Percentiles rank a stretch among this genome's conserved stretches.
These are phyloP conservation scores for Malaclemys terrapin DNA, from an alignment of 2,113 vertebrate species.

Conservation along the genomic window DNA sequence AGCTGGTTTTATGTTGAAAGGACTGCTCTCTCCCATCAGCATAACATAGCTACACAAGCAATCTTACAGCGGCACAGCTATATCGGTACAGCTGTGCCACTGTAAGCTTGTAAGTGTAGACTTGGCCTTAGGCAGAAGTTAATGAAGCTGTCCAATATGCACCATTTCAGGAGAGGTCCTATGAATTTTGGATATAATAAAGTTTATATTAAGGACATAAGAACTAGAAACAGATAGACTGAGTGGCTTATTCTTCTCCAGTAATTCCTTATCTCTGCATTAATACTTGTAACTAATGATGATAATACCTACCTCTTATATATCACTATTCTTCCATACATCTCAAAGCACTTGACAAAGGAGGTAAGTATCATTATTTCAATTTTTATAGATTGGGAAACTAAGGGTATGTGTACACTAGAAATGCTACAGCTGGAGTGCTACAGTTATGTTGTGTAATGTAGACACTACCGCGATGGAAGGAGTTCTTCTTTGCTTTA, in stretches of 20 bases:
- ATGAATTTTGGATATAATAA: not conserved
- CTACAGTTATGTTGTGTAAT: not conserved
- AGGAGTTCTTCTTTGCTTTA: not conserved
- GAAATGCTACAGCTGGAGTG: not conserved
- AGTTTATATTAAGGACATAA: not conserved
- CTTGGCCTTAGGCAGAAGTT: not conserved
- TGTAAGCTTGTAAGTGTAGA: no score
- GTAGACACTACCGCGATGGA: not conserved
- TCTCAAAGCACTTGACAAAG: not conserved
- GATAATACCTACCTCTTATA: not conserved
- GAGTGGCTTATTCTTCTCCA: no score
- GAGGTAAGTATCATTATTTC: not conserved
- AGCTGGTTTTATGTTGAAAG: no score
- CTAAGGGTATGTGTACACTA: not conserved
- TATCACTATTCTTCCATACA: not conserved
- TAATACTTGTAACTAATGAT: not conserved
- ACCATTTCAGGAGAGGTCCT: not conserved
- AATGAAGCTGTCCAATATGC: not conserved
- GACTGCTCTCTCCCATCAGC: no score
- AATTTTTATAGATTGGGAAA: not conserved
- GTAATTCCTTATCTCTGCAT: not conserved
- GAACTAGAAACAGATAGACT: no score
- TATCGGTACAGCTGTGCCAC: no score
- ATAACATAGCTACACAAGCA: no score
- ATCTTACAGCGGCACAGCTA: no score